These are phyloP conservation scores for Phaethon lepturus DNA, from an alignment of 2,113 vertebrate species.

Conservation along the genomic window DNA sequence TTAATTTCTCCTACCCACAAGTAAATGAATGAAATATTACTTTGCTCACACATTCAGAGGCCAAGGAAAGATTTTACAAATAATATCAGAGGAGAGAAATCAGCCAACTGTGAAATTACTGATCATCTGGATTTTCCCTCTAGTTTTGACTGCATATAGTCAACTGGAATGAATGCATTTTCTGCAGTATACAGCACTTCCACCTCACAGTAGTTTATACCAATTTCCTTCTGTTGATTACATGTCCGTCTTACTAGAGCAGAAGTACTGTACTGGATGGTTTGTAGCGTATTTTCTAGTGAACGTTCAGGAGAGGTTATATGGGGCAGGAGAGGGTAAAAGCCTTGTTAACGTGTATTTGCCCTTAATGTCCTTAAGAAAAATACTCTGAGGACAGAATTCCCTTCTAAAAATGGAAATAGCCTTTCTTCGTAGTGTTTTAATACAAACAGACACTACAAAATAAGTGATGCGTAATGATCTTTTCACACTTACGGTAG, in stretches of 20 bases:
- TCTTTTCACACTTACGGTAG: neutral
- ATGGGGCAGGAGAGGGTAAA: neutral
- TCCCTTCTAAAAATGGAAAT: neutral
- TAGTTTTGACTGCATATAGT: constrained; percentile 64
- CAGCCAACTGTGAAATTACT: constrained; percentile 85
- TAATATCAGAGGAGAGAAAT: constrained; percentile 75
- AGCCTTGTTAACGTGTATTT: neutral
- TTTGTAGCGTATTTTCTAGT: constrained; percentile 27
- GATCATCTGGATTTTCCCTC: constrained; percentile 78
- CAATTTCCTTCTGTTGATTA: constrained; percentile 73
- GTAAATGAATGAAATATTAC: constrained; percentile 73
- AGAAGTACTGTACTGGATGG: neutral
- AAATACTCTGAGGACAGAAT: neutral
- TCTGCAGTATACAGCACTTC: constrained; percentile 56
- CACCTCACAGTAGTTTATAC: constrained; percentile 51
- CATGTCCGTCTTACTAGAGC: constrained; percentile 52
- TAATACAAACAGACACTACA: neutral
- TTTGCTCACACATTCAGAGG: constrained; percentile 40
- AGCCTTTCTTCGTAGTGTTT: neutral
- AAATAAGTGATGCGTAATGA: neutral
- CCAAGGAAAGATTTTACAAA: constrained; percentile 73
- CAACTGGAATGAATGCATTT: constrained; percentile 71
- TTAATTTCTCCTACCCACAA: constrained; percentile 42
- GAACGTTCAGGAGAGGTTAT: neutral
- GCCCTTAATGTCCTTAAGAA: neutral